Base-by-base conservation (phyloP, 2,113 vertebrate species). In the Trematocara stigmaticum region DNA sequence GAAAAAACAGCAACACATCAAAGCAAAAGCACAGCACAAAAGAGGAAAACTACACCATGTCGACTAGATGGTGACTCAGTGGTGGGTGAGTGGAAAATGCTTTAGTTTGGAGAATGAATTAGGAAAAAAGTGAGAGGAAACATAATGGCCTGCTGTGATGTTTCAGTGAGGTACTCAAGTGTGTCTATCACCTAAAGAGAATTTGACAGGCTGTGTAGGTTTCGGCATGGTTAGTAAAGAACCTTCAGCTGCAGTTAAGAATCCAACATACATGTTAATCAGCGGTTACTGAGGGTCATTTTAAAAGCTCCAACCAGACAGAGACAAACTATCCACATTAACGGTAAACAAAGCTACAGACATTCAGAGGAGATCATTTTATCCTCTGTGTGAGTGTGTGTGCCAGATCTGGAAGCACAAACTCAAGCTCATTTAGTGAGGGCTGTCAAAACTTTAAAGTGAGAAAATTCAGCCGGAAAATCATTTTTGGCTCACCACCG, bases 21-120 rank as follows among this genome's bases (percentile, higher is more conserved):
- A 94, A 94, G 84, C 90, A 89, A 89, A 94, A 92, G 90, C 93
- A 92, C 83, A 88, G 87, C 93, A 94, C 89, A 88, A 88, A 87
- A 86, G 18, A 42, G 86, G 59, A 66, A 89, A 87, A 91, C 78
- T 84, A 91, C 71, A 86, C 34, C 55, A 45, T 78, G 88, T 83
- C 56, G 79, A 78, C 64, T 88, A 16, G 83, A 92, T 88, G 93
- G 90, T 88, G 93, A 86, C 83, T 86, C 84, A 79, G 81, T 55
- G 90, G 88, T 55, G 78, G 79, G 89, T 91, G 94, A 93, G 89
- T 89, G 85, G 90, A 38, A 82, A 88, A 93, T 86, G 92, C 53
- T 84, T 93, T 85, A 88, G 78, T 90, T 87, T 85, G 85, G 88
- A 79, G 83, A 89, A 93, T 91, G 88, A 94, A 88, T 89, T 87